Conservation (phyloP, 2,888 invertebrate genomes). For the Autographa gamma region DNA sequence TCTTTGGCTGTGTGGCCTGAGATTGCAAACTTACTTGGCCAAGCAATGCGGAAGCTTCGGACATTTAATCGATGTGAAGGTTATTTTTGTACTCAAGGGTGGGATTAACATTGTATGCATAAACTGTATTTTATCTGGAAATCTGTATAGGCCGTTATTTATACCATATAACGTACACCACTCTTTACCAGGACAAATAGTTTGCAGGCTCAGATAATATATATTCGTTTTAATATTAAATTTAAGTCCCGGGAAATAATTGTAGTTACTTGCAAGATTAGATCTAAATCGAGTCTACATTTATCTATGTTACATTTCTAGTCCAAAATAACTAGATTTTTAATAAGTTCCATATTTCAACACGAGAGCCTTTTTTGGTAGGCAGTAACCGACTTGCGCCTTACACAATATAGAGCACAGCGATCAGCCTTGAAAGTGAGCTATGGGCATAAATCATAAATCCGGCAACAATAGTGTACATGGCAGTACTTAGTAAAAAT, state of each 20-base stretch:
- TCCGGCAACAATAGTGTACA: constrained; percentile 79
- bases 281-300: constrained; percentile 29
- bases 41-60: constrained; percentile 70
- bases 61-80: constrained; percentile 72
- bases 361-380: constrained; percentile 11
- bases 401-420: constrained; percentile 53
- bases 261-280: constrained; percentile 17
- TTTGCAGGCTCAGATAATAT: neutral
- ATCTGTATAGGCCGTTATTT: constrained; percentile 30
- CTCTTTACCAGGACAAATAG: neutral
- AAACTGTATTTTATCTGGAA: constrained; percentile 60
- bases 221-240: constrained; percentile 9
- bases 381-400: constrained; percentile 20
- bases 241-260: constrained; percentile 17
- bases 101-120: constrained; percentile 72
- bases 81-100: constrained; percentile 74
- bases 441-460: constrained; percentile 81
- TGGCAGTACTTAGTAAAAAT: constrained; percentile 76
- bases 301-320: constrained; percentile 13
- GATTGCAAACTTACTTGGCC: constrained; percentile 53
- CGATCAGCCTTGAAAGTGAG: constrained; percentile 77
- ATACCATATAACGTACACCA: constrained; percentile 4
- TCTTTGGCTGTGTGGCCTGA: constrained; percentile 63
- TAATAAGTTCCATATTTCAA: constrained; percentile 7
- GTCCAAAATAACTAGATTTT: constrained; percentile 15